Base-by-base conservation (phyloP, 2,797 vertebrate species). In the Anabacerthia variegaticeps region DNA sequence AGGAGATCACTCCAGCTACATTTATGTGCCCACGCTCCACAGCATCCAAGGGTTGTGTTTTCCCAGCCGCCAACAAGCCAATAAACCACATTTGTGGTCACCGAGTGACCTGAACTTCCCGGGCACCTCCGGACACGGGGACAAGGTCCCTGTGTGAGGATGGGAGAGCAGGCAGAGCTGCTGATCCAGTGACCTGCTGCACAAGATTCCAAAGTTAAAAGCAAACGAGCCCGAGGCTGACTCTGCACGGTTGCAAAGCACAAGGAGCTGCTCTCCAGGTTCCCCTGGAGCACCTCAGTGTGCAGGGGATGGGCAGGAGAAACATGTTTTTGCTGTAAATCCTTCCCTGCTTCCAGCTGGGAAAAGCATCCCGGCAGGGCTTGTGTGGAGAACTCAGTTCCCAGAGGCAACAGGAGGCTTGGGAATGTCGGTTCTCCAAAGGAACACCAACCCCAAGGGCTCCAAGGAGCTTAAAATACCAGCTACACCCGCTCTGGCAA, bases 401-500 rank as follows among this genome's bases (percentile, higher is more conserved):
- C 66, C 12, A 3, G 28, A 37, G 48, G 82, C 34, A 55, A 67
- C 0, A 0, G 28, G 4, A 58, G 58, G 15, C 12, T 11, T 34
- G 41, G 94, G 67, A 89, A 72, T 0, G 2, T 9, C 39, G 7
- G 24, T 5, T 24, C 55, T 59, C 49, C 27, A 14, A 24, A 77
- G 69, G 59, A 48, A 62, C 78, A 66, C 9, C 32, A 18, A 27
- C 2, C 37, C 37, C 71, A 34, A 6, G 36, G 39, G 43, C 72
- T 72, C 37, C 74, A 46, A 2, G 7, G 7, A 22, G 72, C 30
- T 39, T 21, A 3, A 43, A 52, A 59, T 18, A 14, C 4, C 1
- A 0, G 28, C 28, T 19, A 4, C 41, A 19, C 23, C 36, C 1
- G 0, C 49, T 34, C 12, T 3, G 58, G 62, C 48, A 66, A 32